phyloP scores from a whole-genome alignment of 2,113 vertebrate genomes.

The Cebus imitator region DNA sequence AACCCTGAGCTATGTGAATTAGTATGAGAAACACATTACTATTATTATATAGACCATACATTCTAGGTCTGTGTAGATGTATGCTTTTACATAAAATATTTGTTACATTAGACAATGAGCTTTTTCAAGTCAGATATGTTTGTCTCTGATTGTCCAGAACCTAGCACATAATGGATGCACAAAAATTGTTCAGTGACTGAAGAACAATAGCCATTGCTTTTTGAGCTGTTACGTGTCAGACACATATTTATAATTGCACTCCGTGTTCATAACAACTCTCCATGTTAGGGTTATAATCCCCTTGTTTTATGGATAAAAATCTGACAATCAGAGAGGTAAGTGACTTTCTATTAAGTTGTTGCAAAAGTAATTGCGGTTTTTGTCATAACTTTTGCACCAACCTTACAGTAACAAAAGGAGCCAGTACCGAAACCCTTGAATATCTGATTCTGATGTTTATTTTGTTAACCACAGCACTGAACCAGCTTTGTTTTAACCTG shows the following conservation, averaged over 20 bases:
- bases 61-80: neutral
- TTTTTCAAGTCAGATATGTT: neutral
- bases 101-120: neutral
- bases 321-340: neutral
- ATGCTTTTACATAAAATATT: neutral
- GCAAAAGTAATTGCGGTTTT: too few species aligned
- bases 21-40: neutral
- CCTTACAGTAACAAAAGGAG: neutral
- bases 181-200: neutral
- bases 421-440: neutral
- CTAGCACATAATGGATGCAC: neutral
- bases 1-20: neutral
- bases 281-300: neutral
- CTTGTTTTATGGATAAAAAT: conserved; percentile 7
- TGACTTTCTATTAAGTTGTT: neutral
- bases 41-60: neutral
- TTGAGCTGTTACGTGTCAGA: neutral
- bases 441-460: neutral
- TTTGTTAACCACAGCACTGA: neutral
- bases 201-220: neutral
- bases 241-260: neutral
- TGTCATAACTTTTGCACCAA: too few species aligned
- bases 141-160: neutral
- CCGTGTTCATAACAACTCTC: neutral
- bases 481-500: conserved; percentile 3